A percentile compares a stretch with the other conserved stretches of the same genome.
Conservation (phyloP, 2,113 vertebrate genomes). For the Orcinus orca region DNA sequence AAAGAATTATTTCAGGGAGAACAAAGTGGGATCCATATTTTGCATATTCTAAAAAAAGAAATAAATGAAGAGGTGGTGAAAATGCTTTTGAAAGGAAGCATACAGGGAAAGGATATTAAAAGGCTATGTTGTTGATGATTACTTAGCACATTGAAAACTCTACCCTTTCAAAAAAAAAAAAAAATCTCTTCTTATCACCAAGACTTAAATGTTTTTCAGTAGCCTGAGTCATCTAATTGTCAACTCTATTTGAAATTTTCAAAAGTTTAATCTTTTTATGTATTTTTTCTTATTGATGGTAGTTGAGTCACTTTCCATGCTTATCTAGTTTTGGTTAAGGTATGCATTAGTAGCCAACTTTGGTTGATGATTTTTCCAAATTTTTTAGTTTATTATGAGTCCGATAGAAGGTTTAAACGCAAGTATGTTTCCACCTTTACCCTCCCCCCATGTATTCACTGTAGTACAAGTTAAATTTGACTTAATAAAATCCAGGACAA, state of each 20-base stretch:
- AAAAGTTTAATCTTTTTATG: neutral
- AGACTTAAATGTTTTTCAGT: neutral
- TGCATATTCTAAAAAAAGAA: neutral
- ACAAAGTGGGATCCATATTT: neutral
- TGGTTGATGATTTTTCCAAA: constrained; percentile 74
- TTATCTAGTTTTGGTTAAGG: constrained; percentile 73
- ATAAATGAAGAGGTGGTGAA: neutral
- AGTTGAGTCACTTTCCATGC: constrained; percentile 44
- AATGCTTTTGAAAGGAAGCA: neutral
- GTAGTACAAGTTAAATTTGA: constrained; percentile 69
- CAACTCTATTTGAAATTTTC: constrained; percentile 21
- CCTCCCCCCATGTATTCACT: constrained; percentile 54
- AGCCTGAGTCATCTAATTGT: neutral
- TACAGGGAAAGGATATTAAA: neutral
- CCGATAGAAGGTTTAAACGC: constrained; percentile 74
- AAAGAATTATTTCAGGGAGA: neutral
- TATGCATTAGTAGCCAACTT: constrained; percentile 70
- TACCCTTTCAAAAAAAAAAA: neutral
- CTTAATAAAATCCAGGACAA: neutral
- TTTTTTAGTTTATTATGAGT: constrained; percentile 63
- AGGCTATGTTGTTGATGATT: neutral
- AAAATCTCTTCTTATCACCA: neutral
- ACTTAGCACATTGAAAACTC: neutral
- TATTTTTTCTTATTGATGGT: neutral
- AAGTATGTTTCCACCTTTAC: neutral